Evolutionary conservation across 2,888 invertebrate species (phyloP).

Genomic region (Nephrocerus scutellatus): DNA sequence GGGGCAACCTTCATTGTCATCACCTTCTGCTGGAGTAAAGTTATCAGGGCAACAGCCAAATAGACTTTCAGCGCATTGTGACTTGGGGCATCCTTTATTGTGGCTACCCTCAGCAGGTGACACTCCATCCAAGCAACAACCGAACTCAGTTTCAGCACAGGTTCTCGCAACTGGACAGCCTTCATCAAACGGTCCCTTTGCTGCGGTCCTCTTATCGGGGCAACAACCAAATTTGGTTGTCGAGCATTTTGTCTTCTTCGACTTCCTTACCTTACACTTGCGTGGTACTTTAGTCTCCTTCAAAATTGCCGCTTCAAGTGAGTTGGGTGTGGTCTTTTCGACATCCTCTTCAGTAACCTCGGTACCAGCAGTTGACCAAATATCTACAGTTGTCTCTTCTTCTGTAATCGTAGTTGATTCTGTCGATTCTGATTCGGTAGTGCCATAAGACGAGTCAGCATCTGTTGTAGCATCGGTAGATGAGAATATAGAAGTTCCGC

Average conservation of each 20-base stretch:
- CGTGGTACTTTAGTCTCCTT: slow-evolving; percentile 48
- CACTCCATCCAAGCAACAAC: slow-evolving; percentile 78
- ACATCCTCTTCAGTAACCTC: slow-evolving; percentile 35
- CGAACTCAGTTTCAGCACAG: slow-evolving; percentile 66
- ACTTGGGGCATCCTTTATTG: slow-evolving; percentile 67
- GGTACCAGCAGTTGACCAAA: slow-evolving; percentile 38
- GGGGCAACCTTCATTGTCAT: slow-evolving; percentile 74
- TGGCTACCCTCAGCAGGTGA: slow-evolving; percentile 67
- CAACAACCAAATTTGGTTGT: slow-evolving; percentile 75
- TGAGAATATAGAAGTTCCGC: slow-evolving; percentile 23
- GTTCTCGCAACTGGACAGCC: slow-evolving; percentile 68
- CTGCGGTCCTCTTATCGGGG: slow-evolving; percentile 67
- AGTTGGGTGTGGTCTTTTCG: slow-evolving; percentile 52
- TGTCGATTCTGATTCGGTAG: slow-evolving; percentile 4
- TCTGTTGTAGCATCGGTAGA: slow-evolving; percentile 22
- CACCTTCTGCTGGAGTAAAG: slow-evolving; percentile 68
- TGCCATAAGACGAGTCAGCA: slow-evolving; percentile 7
- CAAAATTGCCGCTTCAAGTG: slow-evolving; percentile 50
- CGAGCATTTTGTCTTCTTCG: slow-evolving; percentile 50
- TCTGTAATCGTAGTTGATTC: slow-evolving; percentile 16
- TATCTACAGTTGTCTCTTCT: slow-evolving; percentile 37
- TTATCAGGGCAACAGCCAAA: slow-evolving; percentile 85
- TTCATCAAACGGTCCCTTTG: slow-evolving; percentile 74
- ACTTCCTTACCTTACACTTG: slow-evolving; percentile 54
- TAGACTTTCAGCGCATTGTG: slow-evolving; percentile 66